Evolutionary conservation across 2,113 vertebrate species (phyloP).

Genomic region (Piaya cayana): DNA sequence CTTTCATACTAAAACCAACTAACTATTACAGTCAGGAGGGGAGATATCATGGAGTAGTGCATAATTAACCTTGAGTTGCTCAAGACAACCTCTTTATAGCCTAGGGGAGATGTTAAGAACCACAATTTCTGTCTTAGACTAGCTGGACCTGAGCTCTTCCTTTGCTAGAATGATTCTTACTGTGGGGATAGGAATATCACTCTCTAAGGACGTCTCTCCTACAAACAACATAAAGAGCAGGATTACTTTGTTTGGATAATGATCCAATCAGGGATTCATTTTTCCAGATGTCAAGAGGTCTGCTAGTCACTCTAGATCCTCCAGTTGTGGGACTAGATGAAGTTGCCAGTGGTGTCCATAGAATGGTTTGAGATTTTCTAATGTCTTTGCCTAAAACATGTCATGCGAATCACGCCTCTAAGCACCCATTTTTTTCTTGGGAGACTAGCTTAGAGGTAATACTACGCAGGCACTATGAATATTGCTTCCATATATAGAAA

Average conservation of each 20-base stretch:
- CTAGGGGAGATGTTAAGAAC: not conserved
- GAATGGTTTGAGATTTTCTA: not conserved
- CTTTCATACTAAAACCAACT: not conserved
- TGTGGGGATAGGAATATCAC: not conserved
- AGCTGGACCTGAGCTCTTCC: not conserved
- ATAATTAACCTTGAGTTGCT: not conserved
- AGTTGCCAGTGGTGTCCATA: not conserved
- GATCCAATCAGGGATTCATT: not conserved
- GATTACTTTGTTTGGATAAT: not conserved
- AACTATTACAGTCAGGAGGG: not conserved
- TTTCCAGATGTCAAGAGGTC: not conserved
- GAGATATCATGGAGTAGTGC: not conserved
- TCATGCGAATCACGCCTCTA: not conserved
- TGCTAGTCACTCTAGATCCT: not conserved
- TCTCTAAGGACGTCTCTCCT: not conserved
- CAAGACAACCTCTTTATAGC: not conserved
- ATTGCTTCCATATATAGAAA: not conserved
- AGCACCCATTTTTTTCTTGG: fast-evolving
- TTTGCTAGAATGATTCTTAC: not conserved
- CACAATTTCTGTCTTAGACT: not conserved
- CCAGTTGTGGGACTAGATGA: fast-evolving
- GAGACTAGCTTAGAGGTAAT: not conserved
- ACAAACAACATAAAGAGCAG: not conserved
- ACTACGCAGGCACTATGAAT: not conserved
- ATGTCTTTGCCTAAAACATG: not conserved